Conservation (phyloP, 2,797 vertebrate species). For the Setipinna tenuifilis region DNA sequence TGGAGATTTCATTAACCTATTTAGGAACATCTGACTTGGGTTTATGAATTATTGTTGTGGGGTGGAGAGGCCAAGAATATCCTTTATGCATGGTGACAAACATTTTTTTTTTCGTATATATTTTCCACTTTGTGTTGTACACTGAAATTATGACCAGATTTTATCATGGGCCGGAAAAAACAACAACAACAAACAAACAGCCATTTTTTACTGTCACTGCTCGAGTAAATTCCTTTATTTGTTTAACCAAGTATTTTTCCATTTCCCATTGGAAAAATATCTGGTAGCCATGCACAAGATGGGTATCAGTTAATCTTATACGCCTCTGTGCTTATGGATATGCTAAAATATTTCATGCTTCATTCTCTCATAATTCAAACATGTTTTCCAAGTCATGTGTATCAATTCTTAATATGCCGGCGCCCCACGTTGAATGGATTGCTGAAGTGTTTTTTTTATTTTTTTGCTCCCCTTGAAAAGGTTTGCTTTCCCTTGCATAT, state of each 20-base stretch:
- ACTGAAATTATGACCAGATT: constrained; percentile 38
- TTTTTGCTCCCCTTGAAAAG: constrained; percentile 20
- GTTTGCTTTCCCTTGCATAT: constrained; percentile 4
- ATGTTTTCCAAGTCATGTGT: constrained; percentile 60
- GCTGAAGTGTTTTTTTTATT: constrained; percentile 64
- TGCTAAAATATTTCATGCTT: constrained; percentile 62
- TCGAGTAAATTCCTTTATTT: constrained; percentile 43
- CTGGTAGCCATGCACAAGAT: constrained; percentile 60
- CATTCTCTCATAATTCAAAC: constrained; percentile 71
- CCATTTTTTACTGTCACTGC: constrained; percentile 40
- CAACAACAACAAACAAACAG: constrained; percentile 43
- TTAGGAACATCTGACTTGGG: constrained; percentile 70
- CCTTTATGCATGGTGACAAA: constrained; percentile 63
- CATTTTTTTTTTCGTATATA: constrained; percentile 50
- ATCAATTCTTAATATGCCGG: constrained; percentile 63
- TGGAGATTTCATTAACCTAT: constrained; percentile 81
- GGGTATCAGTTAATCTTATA: constrained; percentile 77
- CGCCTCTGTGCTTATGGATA: constrained; percentile 66
- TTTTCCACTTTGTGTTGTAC: constrained; percentile 24
- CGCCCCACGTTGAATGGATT: constrained; percentile 63
- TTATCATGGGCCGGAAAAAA: constrained; percentile 50
- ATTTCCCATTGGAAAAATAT: constrained; percentile 54
- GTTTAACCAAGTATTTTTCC: constrained; percentile 41
- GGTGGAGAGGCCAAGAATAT: constrained; percentile 72
- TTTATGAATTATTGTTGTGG: constrained; percentile 75